Percentiles rank a stretch among this genome's conserved stretches.
phyloP scores from a whole-genome alignment of 2,113 vertebrate genomes.

The Polypterus bichir region DNA sequence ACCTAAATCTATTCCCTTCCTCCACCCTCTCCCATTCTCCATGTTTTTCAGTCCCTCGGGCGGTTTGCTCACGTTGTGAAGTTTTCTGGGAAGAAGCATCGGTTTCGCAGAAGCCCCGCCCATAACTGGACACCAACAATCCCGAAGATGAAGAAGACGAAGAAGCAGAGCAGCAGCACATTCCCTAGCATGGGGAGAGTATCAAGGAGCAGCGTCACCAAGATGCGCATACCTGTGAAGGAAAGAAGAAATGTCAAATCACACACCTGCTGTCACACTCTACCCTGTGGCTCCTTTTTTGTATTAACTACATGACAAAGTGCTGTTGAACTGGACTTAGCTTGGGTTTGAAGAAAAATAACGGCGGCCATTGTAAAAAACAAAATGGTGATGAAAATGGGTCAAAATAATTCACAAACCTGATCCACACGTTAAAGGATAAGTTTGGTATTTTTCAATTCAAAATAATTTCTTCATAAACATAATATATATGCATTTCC shows the following conservation, averaged over 20 bases:
- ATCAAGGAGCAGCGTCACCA: constrained; percentile 75
- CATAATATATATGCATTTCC: no score
- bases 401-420: no score
- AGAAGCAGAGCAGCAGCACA: constrained; percentile 71
- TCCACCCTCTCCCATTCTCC: background rate
- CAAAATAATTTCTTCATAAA: no score
- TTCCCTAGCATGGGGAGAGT: constrained; percentile 83
- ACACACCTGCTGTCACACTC: no score
- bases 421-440: no score
- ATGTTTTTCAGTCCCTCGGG: background rate
- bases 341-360: no score
- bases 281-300: no score
- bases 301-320: no score
- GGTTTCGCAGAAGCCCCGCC: constrained; percentile 73
- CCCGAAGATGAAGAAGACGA: constrained; percentile 85
- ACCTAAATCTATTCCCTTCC: background rate
- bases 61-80: constrained; percentile 79
- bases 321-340: no score
- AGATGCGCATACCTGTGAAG: constrained; percentile 71
- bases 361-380: no score
- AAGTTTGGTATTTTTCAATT: no score
- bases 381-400: no score
- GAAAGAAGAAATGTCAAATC: constrained; percentile 3
- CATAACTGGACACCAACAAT: constrained; percentile 72
- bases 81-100: constrained; percentile 80